Conservation (phyloP, 2,113 vertebrate species). For the Lipophrys pholis region DNA sequence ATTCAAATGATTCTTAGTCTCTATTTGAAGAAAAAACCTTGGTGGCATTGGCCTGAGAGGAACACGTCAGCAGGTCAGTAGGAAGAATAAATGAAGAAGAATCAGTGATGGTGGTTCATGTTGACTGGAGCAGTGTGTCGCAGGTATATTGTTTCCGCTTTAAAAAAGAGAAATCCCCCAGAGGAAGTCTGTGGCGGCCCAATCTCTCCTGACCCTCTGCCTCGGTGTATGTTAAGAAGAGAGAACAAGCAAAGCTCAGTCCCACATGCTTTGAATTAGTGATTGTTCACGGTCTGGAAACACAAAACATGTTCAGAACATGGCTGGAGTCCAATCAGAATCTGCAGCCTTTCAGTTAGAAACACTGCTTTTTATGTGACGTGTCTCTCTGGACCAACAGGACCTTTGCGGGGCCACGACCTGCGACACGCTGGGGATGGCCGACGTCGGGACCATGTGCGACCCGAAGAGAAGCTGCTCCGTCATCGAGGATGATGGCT, state of each 20-base stretch:
- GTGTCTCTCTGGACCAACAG: constrained; percentile 66
- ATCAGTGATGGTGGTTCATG: constrained; percentile 3
- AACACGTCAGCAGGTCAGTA: too few species aligned
- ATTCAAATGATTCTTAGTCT: too few species aligned
- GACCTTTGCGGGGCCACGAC: constrained; percentile 95
- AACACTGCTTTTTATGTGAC: too few species aligned
- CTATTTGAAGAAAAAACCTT: too few species aligned
- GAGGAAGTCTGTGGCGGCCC: constrained; percentile 9
- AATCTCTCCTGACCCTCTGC: constrained; percentile 24
- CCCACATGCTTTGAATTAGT: constrained; percentile 51
- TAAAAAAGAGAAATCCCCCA: constrained; percentile 33
- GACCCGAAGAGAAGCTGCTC: constrained; percentile 98
- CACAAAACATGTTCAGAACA: constrained; percentile 10
- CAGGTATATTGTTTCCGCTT: constrained; percentile 30
- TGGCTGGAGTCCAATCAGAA: constrained; percentile 6
- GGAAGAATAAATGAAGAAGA: too few species aligned
- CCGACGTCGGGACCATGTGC: constrained; percentile 97
- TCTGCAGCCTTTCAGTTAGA: constrained; percentile 2
- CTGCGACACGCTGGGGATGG: constrained; percentile 97
- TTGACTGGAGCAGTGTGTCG: background rate
- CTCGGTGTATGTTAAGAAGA: constrained; percentile 34
- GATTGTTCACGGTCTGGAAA: constrained; percentile 5
- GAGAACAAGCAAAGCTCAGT: constrained; percentile 33
- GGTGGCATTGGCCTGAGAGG: too few species aligned
- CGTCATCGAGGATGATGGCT: constrained; percentile 95